phyloP scores from a whole-genome alignment of 2,113 vertebrate species.

The Corythornis vintsioides region DNA sequence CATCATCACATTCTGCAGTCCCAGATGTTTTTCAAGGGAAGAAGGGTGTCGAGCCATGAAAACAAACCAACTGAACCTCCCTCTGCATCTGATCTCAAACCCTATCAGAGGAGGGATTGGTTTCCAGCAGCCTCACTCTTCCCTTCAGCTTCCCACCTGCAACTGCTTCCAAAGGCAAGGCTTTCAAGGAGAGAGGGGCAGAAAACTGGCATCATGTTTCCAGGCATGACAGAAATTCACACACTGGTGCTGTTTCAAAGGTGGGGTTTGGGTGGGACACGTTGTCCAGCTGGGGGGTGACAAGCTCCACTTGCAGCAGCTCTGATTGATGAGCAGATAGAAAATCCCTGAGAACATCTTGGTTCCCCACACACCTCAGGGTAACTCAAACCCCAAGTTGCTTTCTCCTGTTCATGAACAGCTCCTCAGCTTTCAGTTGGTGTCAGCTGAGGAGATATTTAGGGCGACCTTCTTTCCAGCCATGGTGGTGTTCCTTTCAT shows the following conservation, averaged over 20 bases:
- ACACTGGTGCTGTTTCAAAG: not conserved
- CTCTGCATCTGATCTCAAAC: not conserved
- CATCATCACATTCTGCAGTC: not conserved
- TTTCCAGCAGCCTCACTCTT: not conserved
- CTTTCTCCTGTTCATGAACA: not conserved
- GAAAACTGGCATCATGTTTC: not conserved
- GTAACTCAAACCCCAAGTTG: not conserved
- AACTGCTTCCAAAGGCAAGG: not conserved
- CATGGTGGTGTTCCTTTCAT: not conserved
- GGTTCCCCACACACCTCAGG: not conserved
- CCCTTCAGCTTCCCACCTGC: not conserved
- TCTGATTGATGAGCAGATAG: not conserved
- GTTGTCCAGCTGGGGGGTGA: not conserved
- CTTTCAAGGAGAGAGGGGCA: not conserved
- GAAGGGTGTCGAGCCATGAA: not conserved
- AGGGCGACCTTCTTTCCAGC: not conserved
- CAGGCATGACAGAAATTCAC: not conserved
- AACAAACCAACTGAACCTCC: not conserved
- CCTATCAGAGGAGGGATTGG: not conserved
- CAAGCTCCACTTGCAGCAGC: not conserved
- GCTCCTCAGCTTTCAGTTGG: not conserved
- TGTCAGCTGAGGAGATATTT: not conserved
- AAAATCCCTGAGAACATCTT: not conserved
- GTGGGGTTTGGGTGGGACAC: not conserved
- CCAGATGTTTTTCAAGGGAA: not conserved